A percentile compares a stretch with the other conserved stretches of the same genome.
Evolutionary conservation across 1,140 invertebrate species (phyloP).

Genomic region (Diploscapter pachys): DNA sequence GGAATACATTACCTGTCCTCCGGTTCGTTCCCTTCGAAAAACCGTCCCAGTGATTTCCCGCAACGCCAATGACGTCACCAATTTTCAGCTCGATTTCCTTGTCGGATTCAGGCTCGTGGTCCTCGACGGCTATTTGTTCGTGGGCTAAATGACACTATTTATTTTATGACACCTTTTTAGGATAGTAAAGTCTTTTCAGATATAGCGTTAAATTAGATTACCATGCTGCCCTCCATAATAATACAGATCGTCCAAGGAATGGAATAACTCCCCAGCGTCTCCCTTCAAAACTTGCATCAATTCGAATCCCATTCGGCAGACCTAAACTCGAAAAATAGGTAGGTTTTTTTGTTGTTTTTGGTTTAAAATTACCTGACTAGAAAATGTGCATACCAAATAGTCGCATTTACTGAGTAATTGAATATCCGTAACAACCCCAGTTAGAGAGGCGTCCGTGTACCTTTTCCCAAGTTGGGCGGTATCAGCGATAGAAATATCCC

Average conservation of each 20-base stretch:
- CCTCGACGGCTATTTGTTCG: slow-evolving; percentile 42
- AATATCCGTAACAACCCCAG: slow-evolving; percentile 62
- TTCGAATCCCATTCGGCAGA: slow-evolving; percentile 56
- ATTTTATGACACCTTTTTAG: background rate
- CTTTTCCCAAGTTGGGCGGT: slow-evolving; percentile 61
- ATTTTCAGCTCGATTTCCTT: slow-evolving; percentile 60
- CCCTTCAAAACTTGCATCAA: slow-evolving; percentile 47
- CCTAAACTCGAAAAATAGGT: slow-evolving; percentile 30
- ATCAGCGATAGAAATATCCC: slow-evolving; percentile 50
- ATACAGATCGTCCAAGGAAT: slow-evolving; percentile 56
- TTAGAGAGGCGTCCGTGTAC: slow-evolving; percentile 62
- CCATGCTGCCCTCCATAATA: slow-evolving; percentile 56
- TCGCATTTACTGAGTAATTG: slow-evolving; percentile 59
- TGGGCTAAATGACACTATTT: slow-evolving; percentile 42
- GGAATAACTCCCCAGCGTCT: slow-evolving; percentile 48
- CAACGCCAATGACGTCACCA: slow-evolving; percentile 29
- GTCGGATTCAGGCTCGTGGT: slow-evolving; percentile 35
- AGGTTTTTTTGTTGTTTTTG: no score
- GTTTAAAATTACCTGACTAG: slow-evolving; percentile 61
- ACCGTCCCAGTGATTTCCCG: slow-evolving; percentile 66
- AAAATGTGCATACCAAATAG: slow-evolving; percentile 65
- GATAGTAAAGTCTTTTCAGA: background rate
- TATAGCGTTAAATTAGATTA: background rate
- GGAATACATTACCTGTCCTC: slow-evolving; percentile 48
- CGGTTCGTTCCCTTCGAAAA: slow-evolving; percentile 62